Conservation (phyloP, 2,113 vertebrate species). For the Heptranchias perlo region DNA sequence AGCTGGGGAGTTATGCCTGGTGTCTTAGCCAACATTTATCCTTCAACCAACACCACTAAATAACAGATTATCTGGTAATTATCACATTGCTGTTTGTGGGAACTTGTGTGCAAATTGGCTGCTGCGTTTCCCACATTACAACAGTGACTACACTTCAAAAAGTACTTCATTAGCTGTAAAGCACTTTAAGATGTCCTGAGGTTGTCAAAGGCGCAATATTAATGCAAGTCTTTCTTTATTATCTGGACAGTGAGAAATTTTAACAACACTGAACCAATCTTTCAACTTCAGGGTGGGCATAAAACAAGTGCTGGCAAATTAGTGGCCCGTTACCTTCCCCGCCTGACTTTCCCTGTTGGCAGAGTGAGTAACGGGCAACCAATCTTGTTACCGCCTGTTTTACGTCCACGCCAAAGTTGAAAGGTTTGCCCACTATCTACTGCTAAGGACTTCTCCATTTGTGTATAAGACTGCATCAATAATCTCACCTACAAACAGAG, state of each 20-base stretch:
- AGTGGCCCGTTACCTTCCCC: background rate
- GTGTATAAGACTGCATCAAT: background rate
- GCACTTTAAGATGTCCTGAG: background rate
- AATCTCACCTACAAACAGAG: background rate
- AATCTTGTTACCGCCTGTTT: background rate
- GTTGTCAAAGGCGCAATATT: background rate
- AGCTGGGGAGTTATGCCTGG: no score
- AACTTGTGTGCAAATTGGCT: background rate
- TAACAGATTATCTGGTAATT: background rate
- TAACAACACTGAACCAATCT: background rate
- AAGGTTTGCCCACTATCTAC: background rate
- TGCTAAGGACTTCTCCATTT: background rate
- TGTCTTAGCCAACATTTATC: background rate
- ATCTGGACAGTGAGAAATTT: background rate
- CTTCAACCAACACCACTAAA: background rate
- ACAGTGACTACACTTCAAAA: background rate
- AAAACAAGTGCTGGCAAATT: background rate
- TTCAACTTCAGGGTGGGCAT: background rate
- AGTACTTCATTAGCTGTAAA: background rate
- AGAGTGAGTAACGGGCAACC: background rate
- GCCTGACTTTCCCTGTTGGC: background rate
- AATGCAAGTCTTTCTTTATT: background rate
- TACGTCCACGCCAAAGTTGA: no score
- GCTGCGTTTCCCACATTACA: background rate
- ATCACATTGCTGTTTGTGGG: background rate